Conservation (phyloP, 37 sponge, comb jelly and placozoan species). For the Axinella damicornis region DNA sequence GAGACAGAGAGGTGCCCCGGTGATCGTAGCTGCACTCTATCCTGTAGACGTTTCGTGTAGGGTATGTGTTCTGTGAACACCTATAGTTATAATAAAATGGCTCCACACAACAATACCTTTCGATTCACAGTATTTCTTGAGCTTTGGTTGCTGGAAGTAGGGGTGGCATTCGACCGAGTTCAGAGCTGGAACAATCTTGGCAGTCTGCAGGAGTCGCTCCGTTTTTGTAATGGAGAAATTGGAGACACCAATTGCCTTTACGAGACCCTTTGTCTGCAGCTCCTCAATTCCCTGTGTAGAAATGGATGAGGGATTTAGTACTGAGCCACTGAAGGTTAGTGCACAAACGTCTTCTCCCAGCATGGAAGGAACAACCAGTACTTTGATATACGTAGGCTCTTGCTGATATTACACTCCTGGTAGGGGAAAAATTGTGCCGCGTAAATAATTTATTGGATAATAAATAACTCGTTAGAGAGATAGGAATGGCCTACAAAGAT, state of each 20-base stretch:
- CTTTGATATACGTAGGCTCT: too few relatives aligned
- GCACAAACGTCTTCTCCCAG: neutral
- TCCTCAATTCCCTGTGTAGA: slow-evolving; percentile 57
- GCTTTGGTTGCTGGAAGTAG: slow-evolving; percentile 72
- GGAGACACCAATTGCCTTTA: slow-evolving; percentile 65
- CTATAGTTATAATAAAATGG: too few relatives aligned
- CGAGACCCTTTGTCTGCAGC: slow-evolving; percentile 41
- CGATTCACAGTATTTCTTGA: slow-evolving; percentile 61
- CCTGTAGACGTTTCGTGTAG: too few relatives aligned
- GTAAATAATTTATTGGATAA: too few relatives aligned
- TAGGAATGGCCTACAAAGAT: too few relatives aligned
- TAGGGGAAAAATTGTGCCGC: too few relatives aligned
- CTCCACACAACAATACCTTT: too few relatives aligned
- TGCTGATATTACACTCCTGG: too few relatives aligned
- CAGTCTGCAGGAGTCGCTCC: slow-evolving; percentile 61
- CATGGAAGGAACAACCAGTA: neutral
- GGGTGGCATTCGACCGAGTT: slow-evolving; percentile 80
- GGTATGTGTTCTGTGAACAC: too few relatives aligned
- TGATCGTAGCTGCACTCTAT: too few relatives aligned
- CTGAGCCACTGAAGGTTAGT: neutral
- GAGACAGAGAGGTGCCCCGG: too few relatives aligned
- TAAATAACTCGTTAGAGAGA: too few relatives aligned
- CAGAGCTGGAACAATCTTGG: slow-evolving; percentile 68
- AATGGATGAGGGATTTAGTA: neutral
- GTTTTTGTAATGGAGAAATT: slow-evolving; percentile 75